Percentiles rank a stretch among this genome's conserved stretches.
Evolutionary conservation across 37 sponge, comb jelly and placozoan genomes (phyloP).

Genomic region (Beroe forskalii): DNA sequence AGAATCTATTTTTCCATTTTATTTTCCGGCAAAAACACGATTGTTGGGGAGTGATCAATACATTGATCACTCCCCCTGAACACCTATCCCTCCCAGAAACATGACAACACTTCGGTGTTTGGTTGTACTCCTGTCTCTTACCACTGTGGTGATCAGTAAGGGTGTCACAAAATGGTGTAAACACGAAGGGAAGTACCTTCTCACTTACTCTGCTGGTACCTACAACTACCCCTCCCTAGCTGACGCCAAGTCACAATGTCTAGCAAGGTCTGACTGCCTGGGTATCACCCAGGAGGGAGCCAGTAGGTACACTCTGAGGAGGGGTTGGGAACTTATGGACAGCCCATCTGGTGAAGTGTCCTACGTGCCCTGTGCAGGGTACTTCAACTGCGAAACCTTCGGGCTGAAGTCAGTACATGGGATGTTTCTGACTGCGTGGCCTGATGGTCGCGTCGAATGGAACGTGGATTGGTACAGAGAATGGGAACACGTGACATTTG

Average conservation of each 20-base stretch:
- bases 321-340: not conserved
- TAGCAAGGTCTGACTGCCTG: not conserved
- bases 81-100: too few relatives aligned
- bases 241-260: not conserved
- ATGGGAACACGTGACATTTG: not conserved
- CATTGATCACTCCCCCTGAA: too few relatives aligned
- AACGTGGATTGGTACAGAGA: not conserved
- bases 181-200: not conserved
- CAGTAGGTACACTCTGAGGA: not conserved
- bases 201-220: slow-evolving; percentile 5
- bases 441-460: slow-evolving; percentile 28
- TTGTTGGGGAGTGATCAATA: too few relatives aligned
- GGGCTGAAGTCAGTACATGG: not conserved
- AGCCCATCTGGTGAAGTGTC: not conserved
- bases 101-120: too few relatives aligned
- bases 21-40: too few relatives aligned
- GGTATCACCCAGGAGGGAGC: slow-evolving; percentile 34
- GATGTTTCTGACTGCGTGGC: slow-evolving; percentile 3
- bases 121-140: not conserved
- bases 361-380: slow-evolving; percentile 29
- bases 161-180: not conserved
- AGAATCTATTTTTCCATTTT: too few relatives aligned
- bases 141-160: not conserved
- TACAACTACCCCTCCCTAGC: not conserved
- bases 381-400: not conserved